Evolutionary conservation across 1,140 invertebrate species (phyloP).

Genomic region (Theocolax elegans): DNA sequence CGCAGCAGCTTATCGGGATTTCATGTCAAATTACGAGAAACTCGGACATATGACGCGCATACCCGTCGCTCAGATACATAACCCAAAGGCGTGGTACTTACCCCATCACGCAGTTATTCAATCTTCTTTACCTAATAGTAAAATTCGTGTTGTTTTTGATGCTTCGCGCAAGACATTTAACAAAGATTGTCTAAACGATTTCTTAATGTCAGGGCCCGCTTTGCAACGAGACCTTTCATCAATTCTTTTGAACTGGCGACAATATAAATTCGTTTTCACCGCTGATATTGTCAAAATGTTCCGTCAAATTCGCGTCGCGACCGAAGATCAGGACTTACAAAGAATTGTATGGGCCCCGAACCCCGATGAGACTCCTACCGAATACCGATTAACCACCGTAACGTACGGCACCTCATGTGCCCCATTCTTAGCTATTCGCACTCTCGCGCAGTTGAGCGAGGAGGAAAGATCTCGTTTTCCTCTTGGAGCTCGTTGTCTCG

Average conservation of each 20-base stretch:
- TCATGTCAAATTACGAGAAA: not conserved
- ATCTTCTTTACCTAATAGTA: not conserved
- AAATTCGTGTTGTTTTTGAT: not conserved
- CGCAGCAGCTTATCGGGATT: not conserved
- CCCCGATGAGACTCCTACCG: not conserved
- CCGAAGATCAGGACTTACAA: conserved; percentile 1
- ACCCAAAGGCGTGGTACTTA: not conserved
- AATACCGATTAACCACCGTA: not conserved
- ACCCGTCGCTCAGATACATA: not conserved
- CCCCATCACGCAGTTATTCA: not conserved
- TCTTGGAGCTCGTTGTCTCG: too few relatives aligned
- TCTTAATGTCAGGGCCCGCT: not conserved
- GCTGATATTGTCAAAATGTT: conserved; percentile 50
- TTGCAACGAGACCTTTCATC: not conserved
- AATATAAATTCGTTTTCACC: conserved; percentile 36
- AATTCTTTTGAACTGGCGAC: conserved; percentile 16
- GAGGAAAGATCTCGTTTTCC: too few relatives aligned
- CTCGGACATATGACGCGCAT: not conserved
- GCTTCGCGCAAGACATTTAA: not conserved
- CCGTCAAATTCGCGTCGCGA: conserved; percentile 43
- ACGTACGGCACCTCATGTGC: not conserved
- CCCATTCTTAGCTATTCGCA: not conserved
- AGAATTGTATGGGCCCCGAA: conserved; percentile 4
- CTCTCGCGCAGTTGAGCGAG: not conserved
- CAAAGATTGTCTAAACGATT: not conserved